Percentiles rank a stretch among this genome's conserved stretches.
Conservation (phyloP, 2,113 vertebrate species). For the Odontophorus gujanensis region DNA sequence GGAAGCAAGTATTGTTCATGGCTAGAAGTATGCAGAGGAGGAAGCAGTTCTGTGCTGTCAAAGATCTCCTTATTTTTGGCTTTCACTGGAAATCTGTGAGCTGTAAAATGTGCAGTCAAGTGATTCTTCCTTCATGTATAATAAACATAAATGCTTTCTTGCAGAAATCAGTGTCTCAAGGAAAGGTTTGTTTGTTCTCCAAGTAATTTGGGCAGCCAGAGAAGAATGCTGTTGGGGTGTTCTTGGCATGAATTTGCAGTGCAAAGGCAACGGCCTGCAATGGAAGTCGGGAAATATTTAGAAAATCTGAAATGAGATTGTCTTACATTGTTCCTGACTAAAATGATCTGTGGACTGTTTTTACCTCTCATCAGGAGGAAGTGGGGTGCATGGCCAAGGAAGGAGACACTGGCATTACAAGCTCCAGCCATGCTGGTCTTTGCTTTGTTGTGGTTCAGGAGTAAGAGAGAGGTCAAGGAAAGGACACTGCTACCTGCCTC, state of each 20-base stretch:
- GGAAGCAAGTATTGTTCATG: background rate
- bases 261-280: conserved; percentile 50
- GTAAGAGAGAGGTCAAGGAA: background rate
- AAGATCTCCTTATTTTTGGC: background rate
- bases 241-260: conserved; percentile 40
- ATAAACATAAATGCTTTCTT: conserved; percentile 44
- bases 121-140: conserved; percentile 4
- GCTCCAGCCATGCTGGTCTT: fast-evolving
- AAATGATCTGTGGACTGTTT: background rate
- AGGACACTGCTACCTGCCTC: background rate
- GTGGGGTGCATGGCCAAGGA: background rate
- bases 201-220: conserved; percentile 48
- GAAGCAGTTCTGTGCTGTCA: background rate
- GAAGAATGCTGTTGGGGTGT: conserved; percentile 63
- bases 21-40: background rate
- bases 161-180: conserved; percentile 48
- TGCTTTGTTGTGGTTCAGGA: background rate
- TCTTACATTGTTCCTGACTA: conserved; percentile 49
- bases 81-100: background rate
- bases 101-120: conserved; percentile 36
- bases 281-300: conserved; percentile 72
- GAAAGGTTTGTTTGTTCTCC: conserved; percentile 54
- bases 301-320: conserved; percentile 64
- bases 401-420: background rate
- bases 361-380: background rate